Conservation (phyloP, 2,113 vertebrate species). For the Ptilorrhoa leucosticta region DNA sequence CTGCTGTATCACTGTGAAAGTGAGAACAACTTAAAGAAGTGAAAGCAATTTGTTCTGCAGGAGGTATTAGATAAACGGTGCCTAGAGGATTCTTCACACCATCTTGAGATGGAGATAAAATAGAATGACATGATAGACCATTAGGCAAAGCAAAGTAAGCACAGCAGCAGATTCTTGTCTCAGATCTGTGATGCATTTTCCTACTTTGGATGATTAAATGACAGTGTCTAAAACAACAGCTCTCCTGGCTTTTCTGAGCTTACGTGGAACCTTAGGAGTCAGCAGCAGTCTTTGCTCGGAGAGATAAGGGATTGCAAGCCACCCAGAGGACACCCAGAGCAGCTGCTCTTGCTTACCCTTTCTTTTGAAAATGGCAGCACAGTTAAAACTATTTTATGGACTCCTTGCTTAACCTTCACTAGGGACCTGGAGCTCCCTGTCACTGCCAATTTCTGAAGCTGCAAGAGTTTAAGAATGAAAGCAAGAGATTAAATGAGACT, state of each 20-base stretch:
- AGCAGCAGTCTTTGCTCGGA: constrained; percentile 25
- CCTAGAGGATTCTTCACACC: background rate
- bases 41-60: constrained; percentile 13
- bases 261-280: constrained; percentile 20
- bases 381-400: constrained; percentile 42
- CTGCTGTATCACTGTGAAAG: background rate
- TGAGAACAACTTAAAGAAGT: constrained; percentile 17
- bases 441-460: background rate
- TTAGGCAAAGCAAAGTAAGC: constrained; percentile 21
- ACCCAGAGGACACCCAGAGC: constrained; percentile 62
- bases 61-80: background rate
- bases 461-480: background rate
- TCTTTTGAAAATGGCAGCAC: constrained; percentile 77
- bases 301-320: constrained; percentile 36
- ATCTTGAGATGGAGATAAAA: constrained; percentile 5
- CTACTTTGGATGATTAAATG: background rate
- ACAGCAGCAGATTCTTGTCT: background rate
- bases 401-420: background rate
- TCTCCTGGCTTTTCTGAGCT: constrained; percentile 43
- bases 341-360: constrained; percentile 82
- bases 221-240: constrained; percentile 1
- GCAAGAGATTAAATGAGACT: background rate
- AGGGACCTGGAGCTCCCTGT: background rate
- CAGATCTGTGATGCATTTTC: background rate
- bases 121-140: background rate